Percentiles rank a stretch among this genome's conserved stretches.
Conservation (phyloP, 1,140 invertebrate species). For the Chlorops oryzae region DNA sequence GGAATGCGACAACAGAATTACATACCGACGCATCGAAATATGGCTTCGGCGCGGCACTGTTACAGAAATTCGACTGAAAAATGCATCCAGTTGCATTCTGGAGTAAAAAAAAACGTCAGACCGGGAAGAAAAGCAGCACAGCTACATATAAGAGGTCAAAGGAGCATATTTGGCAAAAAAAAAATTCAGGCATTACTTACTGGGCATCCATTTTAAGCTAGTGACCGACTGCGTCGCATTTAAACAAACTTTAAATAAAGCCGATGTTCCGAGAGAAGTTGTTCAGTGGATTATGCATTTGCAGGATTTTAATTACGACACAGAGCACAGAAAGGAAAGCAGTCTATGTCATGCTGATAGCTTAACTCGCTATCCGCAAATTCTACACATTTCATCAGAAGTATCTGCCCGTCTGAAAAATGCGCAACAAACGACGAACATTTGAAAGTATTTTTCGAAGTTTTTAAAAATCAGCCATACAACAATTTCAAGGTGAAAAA, state of each 20-base stretch:
- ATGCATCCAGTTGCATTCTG: conserved; percentile 14
- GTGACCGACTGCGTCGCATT: conserved; percentile 36
- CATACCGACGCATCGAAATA: conserved; percentile 8
- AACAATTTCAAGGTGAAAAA: no score
- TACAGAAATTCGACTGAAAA: conserved; percentile 17
- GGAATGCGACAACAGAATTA: conserved; percentile 1
- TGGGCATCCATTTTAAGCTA: conserved; percentile 13
- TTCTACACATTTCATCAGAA: no score
- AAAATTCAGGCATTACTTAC: conserved; percentile 22
- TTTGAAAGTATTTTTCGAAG: no score
- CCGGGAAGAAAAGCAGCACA: conserved; percentile 42
- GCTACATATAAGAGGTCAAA: conserved; percentile 29
- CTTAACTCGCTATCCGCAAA: no score
- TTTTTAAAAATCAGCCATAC: no score
- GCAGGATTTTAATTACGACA: no score
- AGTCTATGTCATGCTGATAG: no score
- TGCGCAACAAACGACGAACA: no score
- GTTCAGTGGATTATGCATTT: conserved; percentile 32
- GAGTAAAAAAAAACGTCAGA: conserved; percentile 39
- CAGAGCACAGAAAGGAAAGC: no score
- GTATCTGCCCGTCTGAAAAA: no score
- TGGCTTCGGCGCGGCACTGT: conserved; percentile 24
- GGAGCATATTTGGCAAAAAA: conserved; percentile 20
- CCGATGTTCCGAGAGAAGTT: conserved; percentile 19
- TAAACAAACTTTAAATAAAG: conserved; percentile 28